A percentile compares a stretch with the other conserved stretches of the same genome.
phyloP scores from a whole-genome alignment of 2,888 invertebrate genomes.

The Sinohyriopsis cumingii region DNA sequence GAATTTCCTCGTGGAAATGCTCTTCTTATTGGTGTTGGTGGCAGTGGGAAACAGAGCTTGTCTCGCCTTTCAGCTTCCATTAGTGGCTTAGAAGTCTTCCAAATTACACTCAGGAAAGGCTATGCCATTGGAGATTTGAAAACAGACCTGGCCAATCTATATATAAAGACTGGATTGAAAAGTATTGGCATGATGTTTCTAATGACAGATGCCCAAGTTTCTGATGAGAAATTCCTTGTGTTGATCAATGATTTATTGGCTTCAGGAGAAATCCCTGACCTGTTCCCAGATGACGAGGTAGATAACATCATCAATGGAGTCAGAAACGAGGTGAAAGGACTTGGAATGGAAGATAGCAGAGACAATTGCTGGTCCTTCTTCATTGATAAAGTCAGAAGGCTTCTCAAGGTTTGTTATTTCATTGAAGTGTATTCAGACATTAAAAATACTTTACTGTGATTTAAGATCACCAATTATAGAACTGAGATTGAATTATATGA shows the following conservation, averaged over 20 bases:
- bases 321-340: constrained; percentile 76
- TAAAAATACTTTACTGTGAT: too few species aligned
- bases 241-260: constrained; percentile 96
- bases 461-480: too few species aligned
- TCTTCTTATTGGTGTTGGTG: constrained; percentile 94
- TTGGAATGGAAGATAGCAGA: constrained; percentile 91
- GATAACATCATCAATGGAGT: constrained; percentile 94
- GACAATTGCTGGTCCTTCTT: constrained; percentile 99
- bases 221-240: constrained; percentile 95
- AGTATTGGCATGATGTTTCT: constrained; percentile 95
- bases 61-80: constrained; percentile 94
- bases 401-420: constrained; percentile 43
- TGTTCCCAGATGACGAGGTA: constrained; percentile 96
- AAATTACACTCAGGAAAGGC: constrained; percentile 93
- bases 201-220: constrained; percentile 97
- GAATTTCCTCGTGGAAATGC: constrained; percentile 97
- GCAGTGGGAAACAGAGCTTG: constrained; percentile 95
- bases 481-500: too few species aligned
- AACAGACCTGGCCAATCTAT: constrained; percentile 85
- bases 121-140: constrained; percentile 90
- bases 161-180: constrained; percentile 92
- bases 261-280: constrained; percentile 95
- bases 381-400: constrained; percentile 91
- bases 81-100: constrained; percentile 93
- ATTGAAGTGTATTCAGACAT: too few species aligned